These are phyloP conservation scores for Mixornis gularis DNA, from an alignment of 2,113 vertebrate genomes.

Conservation along the genomic window DNA sequence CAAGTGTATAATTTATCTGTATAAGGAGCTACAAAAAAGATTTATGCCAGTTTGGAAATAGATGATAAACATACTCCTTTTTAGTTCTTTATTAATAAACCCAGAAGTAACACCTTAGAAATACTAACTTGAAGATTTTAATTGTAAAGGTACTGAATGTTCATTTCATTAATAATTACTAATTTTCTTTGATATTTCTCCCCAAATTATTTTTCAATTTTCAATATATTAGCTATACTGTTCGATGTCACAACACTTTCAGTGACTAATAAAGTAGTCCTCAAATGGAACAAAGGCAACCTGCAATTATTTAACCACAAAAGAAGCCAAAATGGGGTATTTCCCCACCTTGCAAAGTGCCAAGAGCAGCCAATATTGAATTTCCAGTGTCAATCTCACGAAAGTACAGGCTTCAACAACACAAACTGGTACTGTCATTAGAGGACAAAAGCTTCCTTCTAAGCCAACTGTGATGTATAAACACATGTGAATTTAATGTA, in stretches of 20 bases:
- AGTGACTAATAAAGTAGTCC: not conserved
- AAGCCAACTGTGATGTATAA: rapidly evolving
- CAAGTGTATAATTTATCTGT: not conserved
- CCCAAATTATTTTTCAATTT: not conserved
- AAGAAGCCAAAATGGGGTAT: rapidly evolving
- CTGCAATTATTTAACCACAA: not conserved
- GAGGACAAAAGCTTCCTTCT: not conserved
- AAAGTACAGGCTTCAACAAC: not conserved
- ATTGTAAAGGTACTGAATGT: not conserved
- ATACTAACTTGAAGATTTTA: not conserved
- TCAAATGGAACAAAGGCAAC: not conserved
- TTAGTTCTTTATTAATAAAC: not conserved
- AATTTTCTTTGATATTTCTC: not conserved
- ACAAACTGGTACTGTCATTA: not conserved
- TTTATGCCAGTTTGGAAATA: not conserved
- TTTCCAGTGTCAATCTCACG: not conserved
- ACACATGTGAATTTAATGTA: not conserved
- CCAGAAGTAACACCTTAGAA: not conserved
- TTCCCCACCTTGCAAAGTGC: not conserved
- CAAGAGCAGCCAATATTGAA: not conserved
- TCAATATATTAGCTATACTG: not conserved
- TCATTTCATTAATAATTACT: not conserved
- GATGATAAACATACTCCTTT: not conserved
- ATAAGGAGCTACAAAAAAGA: not conserved
- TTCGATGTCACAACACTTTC: not conserved